phyloP scores from a whole-genome alignment of 2,888 invertebrate species.

The Calameuta idolon region DNA sequence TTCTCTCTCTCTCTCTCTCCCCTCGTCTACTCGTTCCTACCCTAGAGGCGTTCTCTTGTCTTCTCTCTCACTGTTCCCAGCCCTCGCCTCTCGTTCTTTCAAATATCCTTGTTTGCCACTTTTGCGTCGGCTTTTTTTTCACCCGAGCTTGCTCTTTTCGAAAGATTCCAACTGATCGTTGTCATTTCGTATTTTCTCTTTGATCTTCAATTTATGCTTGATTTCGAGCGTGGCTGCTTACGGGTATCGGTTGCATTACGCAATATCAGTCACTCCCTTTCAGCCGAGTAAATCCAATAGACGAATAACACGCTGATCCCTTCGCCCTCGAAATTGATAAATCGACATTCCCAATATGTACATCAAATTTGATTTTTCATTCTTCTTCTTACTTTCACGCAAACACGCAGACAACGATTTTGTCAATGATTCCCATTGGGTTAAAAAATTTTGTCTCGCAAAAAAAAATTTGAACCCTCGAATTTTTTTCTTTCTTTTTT shows the following conservation, averaged over 20 bases:
- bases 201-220: not conserved
- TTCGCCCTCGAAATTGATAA: not conserved
- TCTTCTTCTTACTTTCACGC: not conserved
- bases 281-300: not conserved
- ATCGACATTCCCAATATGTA: not conserved
- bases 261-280: not conserved
- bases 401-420: not conserved
- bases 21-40: not conserved
- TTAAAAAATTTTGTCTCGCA: not conserved
- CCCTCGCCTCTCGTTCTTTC: conserved; percentile 9
- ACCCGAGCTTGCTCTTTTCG: not conserved
- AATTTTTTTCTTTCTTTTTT: not conserved
- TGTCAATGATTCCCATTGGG: not conserved
- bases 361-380: not conserved
- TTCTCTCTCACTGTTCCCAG: not conserved
- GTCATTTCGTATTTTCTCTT: not conserved
- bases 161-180: not conserved
- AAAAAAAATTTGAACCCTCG: not conserved
- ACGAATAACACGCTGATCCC: not conserved
- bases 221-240: not conserved
- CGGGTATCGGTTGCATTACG: not conserved
- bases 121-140: conserved; percentile 31
- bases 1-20: not conserved
- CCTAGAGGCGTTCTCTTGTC: not conserved
- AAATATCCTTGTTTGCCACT: conserved; percentile 51